These are phyloP conservation scores for Acanthosepion pharaonis DNA, from an alignment of 2,888 invertebrate genomes.

Conservation along the genomic window DNA sequence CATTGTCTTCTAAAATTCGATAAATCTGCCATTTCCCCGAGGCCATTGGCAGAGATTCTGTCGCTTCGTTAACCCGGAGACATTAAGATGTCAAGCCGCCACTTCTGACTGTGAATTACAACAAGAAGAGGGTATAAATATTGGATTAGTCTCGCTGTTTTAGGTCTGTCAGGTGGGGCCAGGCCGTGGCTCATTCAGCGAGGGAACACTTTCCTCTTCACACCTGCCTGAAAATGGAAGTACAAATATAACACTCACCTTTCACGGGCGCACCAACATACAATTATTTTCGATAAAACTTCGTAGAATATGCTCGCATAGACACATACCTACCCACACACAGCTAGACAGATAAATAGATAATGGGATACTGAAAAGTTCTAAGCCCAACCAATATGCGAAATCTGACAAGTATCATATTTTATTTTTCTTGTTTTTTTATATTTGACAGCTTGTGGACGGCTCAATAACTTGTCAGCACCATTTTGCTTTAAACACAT, in stretches of 20 bases:
- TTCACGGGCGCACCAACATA: too few relatives aligned
- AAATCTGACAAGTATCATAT: too few relatives aligned
- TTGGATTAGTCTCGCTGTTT: background rate
- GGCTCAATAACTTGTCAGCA: too few relatives aligned
- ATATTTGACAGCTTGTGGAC: too few relatives aligned
- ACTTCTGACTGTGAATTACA: conserved; percentile 8
- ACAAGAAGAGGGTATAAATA: background rate
- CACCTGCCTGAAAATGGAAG: background rate
- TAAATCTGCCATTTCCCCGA: background rate
- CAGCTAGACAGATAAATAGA: too few relatives aligned
- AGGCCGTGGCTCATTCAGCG: background rate
- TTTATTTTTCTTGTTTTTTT: too few relatives aligned
- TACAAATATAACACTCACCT: background rate
- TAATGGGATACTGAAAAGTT: too few relatives aligned
- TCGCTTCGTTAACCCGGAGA: conserved; percentile 20
- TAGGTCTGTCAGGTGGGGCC: background rate
- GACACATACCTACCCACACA: too few relatives aligned
- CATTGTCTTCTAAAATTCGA: background rate
- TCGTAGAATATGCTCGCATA: too few relatives aligned
- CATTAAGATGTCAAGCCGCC: conserved; percentile 11
- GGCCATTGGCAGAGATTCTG: background rate
- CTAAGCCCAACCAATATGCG: too few relatives aligned
- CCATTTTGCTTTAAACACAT: too few relatives aligned
- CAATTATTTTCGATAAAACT: background rate
- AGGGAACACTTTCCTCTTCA: background rate